phyloP scores from a whole-genome alignment of 2,113 vertebrate genomes.

The Sterna hirundo region DNA sequence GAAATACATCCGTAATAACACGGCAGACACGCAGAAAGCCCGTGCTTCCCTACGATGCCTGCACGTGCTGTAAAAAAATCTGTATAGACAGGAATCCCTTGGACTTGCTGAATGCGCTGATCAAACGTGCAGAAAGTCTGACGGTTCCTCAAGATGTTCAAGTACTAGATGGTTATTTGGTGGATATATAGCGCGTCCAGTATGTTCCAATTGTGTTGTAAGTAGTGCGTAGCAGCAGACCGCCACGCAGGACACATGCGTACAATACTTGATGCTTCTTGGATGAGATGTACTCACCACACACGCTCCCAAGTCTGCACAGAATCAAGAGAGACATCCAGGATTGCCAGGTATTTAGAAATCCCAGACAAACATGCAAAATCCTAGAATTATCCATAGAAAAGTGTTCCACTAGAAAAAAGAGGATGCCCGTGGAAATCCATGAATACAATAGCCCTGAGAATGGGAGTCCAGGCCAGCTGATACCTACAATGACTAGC shows the following conservation, averaged over 20 bases:
- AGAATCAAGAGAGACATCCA: background rate
- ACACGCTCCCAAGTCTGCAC: background rate
- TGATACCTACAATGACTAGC: background rate
- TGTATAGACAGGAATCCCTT: background rate
- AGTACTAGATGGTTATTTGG: background rate
- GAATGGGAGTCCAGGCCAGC: background rate
- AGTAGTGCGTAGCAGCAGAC: background rate
- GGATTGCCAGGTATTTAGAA: background rate
- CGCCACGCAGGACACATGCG: rapidly evolving
- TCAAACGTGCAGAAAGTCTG: background rate
- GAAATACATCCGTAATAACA: background rate
- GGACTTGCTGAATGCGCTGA: background rate
- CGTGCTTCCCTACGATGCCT: background rate
- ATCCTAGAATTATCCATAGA: background rate
- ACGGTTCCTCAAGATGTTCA: background rate
- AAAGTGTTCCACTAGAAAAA: background rate
- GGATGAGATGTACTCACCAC: background rate
- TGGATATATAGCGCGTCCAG: background rate
- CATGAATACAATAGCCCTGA: background rate
- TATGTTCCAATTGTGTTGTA: background rate
- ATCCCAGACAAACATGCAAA: background rate
- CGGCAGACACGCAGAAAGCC: background rate
- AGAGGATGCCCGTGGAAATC: background rate
- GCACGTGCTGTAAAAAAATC: background rate
- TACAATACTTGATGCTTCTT: background rate